phyloP scores from a whole-genome alignment of 2,113 vertebrate genomes.

The Corythornis vintsioides region DNA sequence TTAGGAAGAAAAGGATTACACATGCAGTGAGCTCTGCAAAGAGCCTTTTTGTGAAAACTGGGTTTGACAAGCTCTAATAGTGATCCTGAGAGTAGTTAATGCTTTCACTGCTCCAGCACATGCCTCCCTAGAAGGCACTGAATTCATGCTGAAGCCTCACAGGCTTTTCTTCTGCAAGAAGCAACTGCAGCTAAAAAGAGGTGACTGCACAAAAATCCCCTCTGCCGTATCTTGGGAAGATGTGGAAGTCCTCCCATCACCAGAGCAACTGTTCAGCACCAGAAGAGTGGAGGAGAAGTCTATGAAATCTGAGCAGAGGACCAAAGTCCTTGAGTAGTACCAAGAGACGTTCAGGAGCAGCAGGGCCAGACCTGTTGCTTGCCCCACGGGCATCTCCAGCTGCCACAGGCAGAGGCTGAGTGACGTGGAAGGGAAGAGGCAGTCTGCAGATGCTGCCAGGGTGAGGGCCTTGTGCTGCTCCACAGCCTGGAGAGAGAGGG shows the following conservation, averaged over 20 bases:
- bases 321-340: background rate
- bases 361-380: background rate
- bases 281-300: background rate
- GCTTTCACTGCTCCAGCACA: slow-evolving; percentile 25
- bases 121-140: slow-evolving; percentile 5
- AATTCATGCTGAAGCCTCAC: slow-evolving; percentile 15
- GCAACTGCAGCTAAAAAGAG: background rate
- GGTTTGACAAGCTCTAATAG: slow-evolving; percentile 48
- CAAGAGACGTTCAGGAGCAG: background rate
- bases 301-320: background rate
- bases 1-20: background rate
- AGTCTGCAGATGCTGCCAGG: background rate
- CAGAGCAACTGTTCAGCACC: background rate
- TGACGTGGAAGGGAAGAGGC: rapidly evolving
- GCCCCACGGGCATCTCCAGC: background rate
- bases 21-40: slow-evolving; percentile 9
- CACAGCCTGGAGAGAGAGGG: background rate
- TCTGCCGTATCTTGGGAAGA: background rate
- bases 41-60: slow-evolving; percentile 7
- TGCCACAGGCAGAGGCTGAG: rapidly evolving
- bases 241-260: background rate
- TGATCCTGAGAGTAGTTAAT: slow-evolving; percentile 32
- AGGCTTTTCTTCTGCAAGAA: background rate
- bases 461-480: background rate
- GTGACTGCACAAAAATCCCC: background rate